Base-by-base conservation (phyloP, 2,888 invertebrate species). In the Pocota personata region DNA sequence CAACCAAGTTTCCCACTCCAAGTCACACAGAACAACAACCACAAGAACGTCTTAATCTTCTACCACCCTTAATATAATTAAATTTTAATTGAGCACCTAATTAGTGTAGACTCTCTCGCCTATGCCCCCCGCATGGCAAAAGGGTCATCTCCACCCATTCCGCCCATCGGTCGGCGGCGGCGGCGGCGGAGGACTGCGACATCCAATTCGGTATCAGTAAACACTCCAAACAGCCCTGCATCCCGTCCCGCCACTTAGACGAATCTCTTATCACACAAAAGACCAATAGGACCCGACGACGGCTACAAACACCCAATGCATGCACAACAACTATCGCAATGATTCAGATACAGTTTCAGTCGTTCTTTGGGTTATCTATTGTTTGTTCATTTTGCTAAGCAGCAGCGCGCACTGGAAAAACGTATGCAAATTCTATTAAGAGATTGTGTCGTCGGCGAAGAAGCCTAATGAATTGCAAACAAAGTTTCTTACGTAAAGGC, bases 41-140 rank as follows among this genome's bases (percentile, higher is more conserved):
- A 8, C 8, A 19, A 35, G 24, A 55, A 19, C 46, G 27, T 73
- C 35, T 46, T 3, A n/a, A 30, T 46, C 80, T 30, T 30, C 58
- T 21, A 52, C 52, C 71, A 35, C 64, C 50, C 62, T 64, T 64
- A 71, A 62, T 64, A 27, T 71, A 78, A 86, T 86, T 86, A 86
- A 86, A 72, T 67, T 86, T 80, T 86, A 86, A 86, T 86, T 86
- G 76, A 80, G 66, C 80, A 48, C 66, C 84, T 86, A 71, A 79
- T 84, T 80, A 84, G 84, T n/a, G n/a, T 75, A 58, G 80, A 64
- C 64, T 80, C 64, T 80, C 75, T 71, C 52, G 57, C 64, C 52
- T 58, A 62, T 75, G 64, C 46, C 16, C n/a, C 4, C 12, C 32
- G 46, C 46, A 19, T n/a, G 64, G 32, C 32, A 43, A 72, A 84